Conservation (phyloP, 2,888 invertebrate species). For the Gisinianus flammeolus region DNA sequence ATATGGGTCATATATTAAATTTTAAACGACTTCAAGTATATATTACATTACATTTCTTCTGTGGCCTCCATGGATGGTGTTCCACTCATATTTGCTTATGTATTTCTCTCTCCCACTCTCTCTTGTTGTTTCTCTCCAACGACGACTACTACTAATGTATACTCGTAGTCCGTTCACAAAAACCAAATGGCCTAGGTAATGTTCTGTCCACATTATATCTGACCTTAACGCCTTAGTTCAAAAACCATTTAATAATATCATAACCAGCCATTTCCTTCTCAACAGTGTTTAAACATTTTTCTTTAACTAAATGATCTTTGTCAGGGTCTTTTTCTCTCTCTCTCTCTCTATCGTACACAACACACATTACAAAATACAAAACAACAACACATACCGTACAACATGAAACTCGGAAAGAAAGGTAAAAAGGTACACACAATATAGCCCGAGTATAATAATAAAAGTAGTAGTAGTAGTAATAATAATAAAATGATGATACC, state of each 20-base stretch:
- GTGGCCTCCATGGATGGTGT: background rate
- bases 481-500: too few species aligned
- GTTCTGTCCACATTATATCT: constrained; percentile 4
- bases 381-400: too few species aligned
- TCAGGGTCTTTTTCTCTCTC: background rate
- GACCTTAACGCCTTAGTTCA: background rate
- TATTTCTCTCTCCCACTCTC: background rate
- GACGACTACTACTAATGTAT: background rate
- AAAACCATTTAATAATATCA: background rate
- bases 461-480: too few species aligned
- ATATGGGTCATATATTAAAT: constrained; percentile 34
- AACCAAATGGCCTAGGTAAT: constrained; percentile 15
- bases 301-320: background rate
- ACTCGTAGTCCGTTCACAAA: background rate
- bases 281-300: background rate
- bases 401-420: too few species aligned
- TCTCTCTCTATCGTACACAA: background rate
- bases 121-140: background rate
- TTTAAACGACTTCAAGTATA: constrained; percentile 23
- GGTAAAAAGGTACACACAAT: too few species aligned
- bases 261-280: background rate
- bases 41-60: background rate
- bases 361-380: too few species aligned
- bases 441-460: too few species aligned
- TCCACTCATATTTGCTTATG: background rate